These are phyloP conservation scores for Agrypnia vestita DNA, from an alignment of 1,140 invertebrate species.

Conservation along the genomic window DNA sequence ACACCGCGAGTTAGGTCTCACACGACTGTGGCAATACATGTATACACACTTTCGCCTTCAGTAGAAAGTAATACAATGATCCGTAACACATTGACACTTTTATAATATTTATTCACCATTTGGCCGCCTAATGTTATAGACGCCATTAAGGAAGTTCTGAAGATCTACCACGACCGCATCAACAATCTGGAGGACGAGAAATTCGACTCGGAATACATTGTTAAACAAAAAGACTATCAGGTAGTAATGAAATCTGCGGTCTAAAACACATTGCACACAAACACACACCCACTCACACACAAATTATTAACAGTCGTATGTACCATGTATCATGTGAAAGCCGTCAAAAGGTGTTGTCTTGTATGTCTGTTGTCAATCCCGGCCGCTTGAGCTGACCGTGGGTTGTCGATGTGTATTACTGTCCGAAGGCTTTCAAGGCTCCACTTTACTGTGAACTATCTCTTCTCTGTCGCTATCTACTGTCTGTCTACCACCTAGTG, in stretches of 20 bases:
- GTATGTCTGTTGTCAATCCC: constrained; percentile 41
- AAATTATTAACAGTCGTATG: constrained; percentile 52
- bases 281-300: constrained; percentile 60
- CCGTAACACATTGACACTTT: background rate
- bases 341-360: constrained; percentile 37
- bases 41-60: no score
- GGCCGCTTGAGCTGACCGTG: constrained; percentile 33
- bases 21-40: no score
- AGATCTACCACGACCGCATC: constrained; percentile 92
- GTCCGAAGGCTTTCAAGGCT: constrained; percentile 29
- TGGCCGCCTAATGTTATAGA: constrained; percentile 73
- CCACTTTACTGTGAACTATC: constrained; percentile 13
- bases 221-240: constrained; percentile 98
- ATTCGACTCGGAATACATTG: constrained; percentile 98
- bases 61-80: no score
- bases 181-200: constrained; percentile 92
- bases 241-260: constrained; percentile 71
- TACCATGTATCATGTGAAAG: constrained; percentile 40
- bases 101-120: constrained; percentile 44
- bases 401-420: constrained; percentile 33
- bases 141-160: constrained; percentile 86
- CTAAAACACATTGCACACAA: constrained; percentile 36
- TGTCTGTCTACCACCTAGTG: background rate
- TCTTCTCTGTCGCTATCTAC: background rate
- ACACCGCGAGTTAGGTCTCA: no score